These are phyloP conservation scores for Etheostoma cragini DNA, from an alignment of 2,113 vertebrate species.

Conservation along the genomic window DNA sequence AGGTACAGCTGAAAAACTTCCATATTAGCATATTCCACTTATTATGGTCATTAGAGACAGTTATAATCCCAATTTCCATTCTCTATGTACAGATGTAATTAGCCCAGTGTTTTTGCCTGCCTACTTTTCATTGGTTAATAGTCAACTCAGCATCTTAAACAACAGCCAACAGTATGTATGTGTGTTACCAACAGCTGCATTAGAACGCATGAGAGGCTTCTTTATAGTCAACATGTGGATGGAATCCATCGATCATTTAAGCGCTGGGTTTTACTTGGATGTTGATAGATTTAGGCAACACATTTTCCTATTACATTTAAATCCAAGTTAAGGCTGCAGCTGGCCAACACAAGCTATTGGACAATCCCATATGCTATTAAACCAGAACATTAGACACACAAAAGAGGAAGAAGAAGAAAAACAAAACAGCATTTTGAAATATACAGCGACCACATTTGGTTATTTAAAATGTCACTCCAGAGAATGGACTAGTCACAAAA, in stretches of 20 bases:
- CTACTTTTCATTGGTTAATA: background rate
- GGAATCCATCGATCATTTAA: background rate
- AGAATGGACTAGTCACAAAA: background rate
- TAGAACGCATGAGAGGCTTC: background rate
- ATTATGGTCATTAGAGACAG: slow-evolving; percentile 20
- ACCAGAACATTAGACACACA: background rate
- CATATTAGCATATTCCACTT: no score
- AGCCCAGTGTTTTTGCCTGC: background rate
- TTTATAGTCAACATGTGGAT: background rate
- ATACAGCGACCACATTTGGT: background rate
- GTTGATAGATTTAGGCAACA: background rate
- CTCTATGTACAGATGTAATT: background rate
- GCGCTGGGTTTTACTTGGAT: slow-evolving; percentile 3
- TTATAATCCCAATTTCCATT: slow-evolving; percentile 31
- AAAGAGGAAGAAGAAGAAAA: no score
- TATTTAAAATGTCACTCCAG: no score
- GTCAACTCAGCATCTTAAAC: background rate
- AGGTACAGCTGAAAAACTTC: background rate
- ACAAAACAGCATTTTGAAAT: background rate
- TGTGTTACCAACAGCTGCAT: background rate
- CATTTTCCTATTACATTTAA: background rate
- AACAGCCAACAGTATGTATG: background rate
- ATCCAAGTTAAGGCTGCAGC: background rate
- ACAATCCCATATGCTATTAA: background rate
- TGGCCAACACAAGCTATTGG: background rate